Base-by-base conservation (phyloP, 2,797 vertebrate species). In the Pseudotriccus pelzelni region DNA sequence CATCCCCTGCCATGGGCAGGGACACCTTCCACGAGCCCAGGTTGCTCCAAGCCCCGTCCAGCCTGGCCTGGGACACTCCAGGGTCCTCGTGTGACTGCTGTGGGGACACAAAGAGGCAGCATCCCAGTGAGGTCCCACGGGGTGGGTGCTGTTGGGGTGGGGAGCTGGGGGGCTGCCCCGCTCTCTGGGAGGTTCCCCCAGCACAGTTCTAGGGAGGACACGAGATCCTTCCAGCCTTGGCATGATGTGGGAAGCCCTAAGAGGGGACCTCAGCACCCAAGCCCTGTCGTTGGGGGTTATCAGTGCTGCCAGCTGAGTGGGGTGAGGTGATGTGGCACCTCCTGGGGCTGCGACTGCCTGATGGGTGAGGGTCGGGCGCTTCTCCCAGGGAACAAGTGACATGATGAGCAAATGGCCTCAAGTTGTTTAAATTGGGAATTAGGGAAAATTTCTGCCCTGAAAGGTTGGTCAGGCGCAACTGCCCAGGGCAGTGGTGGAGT, bases 61-160 rank as follows among this genome's bases (percentile, higher is more conserved):
- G 15, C 41, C 41, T 41, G 41, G 41, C 41, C 41, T 41, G 16
- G 41, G 41, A 41, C 41, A 41, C 41, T 41, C 41, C 41, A 41
- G 41, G 41, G 41, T 41, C 7, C 22, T 1, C 27, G 37, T 41
- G 37, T 21, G 32, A 1, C 27, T 18, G 22, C 37, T 22, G 12
- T 7, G 72, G 53, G 34, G 22, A 41, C 30, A 14, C 0, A 0
- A 10, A 41, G 37, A 16, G 25, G 7, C 0, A 3, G 8, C 9
- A 15, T 3, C 37, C 60, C 17, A 0, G 0, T 6, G 3, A 0
- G 13, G 32, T 11, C 18, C 19, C 16, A 5, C 0, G 0, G 18
- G 23, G 3, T 58, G 36, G 32, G 41, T 30, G 43, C 50, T 85
- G 50, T 1, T 34, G 63, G 0, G 47, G 34, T 18, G 22, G 34